Conservation (phyloP, 1,140 invertebrate genomes). For the Capitella teleta region DNA sequence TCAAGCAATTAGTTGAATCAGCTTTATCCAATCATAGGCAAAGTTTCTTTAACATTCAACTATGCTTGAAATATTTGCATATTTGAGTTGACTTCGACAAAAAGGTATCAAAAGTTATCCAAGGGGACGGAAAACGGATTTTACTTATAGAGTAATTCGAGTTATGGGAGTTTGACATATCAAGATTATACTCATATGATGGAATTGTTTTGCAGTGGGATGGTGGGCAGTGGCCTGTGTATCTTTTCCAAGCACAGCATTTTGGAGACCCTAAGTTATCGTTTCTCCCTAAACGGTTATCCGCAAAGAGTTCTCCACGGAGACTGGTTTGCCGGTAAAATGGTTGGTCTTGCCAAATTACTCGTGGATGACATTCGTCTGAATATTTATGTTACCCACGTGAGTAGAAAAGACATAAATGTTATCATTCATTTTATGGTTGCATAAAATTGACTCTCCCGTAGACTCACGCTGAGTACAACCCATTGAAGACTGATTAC, state of each 20-base stretch:
- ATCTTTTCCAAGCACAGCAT: constrained; percentile 81
- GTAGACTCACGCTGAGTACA: constrained; percentile 91
- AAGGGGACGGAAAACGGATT: background rate
- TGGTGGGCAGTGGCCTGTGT: constrained; percentile 81
- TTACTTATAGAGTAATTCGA: background rate
- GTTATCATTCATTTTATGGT: no score
- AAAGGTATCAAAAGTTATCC: background rate
- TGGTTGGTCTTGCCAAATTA: constrained; percentile 69
- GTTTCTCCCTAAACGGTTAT: constrained; percentile 91
- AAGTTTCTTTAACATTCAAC: background rate
- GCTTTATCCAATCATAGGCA: background rate
- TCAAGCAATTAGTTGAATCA: no score
- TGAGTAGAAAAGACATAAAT: no score
- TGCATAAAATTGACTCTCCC: constrained; percentile 1
- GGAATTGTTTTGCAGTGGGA: constrained; percentile 56
- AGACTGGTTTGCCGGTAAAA: constrained; percentile 97
- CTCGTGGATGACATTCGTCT: constrained; percentile 55
- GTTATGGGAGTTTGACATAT: background rate
- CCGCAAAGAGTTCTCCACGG: constrained; percentile 91
- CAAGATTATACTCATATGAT: constrained; percentile 9
- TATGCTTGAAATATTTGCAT: background rate
- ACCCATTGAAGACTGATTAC: constrained; percentile 71
- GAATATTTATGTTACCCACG: constrained; percentile 84
- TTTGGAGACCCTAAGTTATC: constrained; percentile 75
- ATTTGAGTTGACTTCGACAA: constrained; percentile 6